These are phyloP conservation scores for Papilio xuthus DNA, from an alignment of 1,140 invertebrate species.

Conservation along the genomic window DNA sequence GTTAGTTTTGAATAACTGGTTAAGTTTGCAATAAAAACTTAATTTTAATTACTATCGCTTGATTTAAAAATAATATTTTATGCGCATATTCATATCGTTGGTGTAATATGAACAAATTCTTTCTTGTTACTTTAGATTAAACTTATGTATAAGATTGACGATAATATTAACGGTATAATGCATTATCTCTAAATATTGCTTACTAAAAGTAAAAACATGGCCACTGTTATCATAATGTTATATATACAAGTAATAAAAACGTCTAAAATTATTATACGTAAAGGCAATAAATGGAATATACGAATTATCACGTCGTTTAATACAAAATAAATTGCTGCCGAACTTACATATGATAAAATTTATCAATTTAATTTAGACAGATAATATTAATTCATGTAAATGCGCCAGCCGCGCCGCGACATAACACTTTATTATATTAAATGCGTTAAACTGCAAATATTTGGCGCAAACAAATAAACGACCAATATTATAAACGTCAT, in stretches of 20 bases:
- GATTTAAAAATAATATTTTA: too few relatives aligned
- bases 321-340: conserved; percentile 26
- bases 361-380: conserved; percentile 39
- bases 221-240: background rate
- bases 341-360: conserved; percentile 26
- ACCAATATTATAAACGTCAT: background rate
- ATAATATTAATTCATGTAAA: conserved; percentile 37
- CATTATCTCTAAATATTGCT: background rate
- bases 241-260: conserved; percentile 1
- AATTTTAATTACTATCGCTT: too few relatives aligned
- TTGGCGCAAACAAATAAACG: conserved; percentile 32
- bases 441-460: conserved; percentile 33
- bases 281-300: conserved; percentile 16
- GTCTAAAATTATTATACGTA: conserved; percentile 5
- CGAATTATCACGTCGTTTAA: conserved; percentile 26
- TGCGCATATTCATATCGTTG: too few relatives aligned
- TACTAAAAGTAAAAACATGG: background rate
- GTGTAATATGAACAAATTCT: too few relatives aligned
- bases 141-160: background rate
- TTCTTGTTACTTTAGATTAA: too few relatives aligned
- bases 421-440: conserved; percentile 23
- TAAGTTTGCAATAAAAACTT: too few relatives aligned
- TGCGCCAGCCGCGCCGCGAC: background rate
- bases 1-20: too few relatives aligned
- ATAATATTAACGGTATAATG: background rate